Evolutionary conservation across 37 sponge, comb jelly and placozoan genomes (phyloP).

Genomic region (Halichondria panicea): DNA sequence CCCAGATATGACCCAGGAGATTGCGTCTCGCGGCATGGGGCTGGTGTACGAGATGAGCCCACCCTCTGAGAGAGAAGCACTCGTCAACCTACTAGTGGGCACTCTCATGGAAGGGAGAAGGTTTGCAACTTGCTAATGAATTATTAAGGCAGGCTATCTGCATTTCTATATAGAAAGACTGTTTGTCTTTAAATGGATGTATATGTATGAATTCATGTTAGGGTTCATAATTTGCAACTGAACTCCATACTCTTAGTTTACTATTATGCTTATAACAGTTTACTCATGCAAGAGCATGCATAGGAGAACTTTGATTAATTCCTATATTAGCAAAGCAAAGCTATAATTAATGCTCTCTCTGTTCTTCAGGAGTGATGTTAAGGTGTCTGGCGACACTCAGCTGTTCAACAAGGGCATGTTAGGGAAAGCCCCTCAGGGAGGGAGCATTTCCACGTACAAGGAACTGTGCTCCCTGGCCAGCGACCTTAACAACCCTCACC

Average conservation of each 20-base stretch:
- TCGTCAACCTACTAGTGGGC: constrained; percentile 53
- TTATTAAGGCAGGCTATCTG: too few species aligned
- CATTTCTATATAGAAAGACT: too few species aligned
- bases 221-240: too few species aligned
- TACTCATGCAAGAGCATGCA: too few species aligned
- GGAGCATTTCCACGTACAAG: constrained; percentile 79
- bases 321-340: background rate
- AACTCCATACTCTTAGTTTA: too few species aligned
- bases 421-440: constrained; percentile 67
- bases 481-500: constrained; percentile 90
- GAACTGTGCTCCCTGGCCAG: constrained; percentile 92
- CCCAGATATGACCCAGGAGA: constrained; percentile 74
- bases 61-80: constrained; percentile 14
- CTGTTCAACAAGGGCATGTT: constrained; percentile 64
- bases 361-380: background rate
- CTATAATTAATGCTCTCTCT: background rate
- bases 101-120: constrained; percentile 71
- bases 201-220: too few species aligned
- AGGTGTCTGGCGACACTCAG: constrained; percentile 52
- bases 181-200: too few species aligned
- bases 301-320: too few species aligned
- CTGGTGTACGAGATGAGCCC: constrained; percentile 68
- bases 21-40: constrained; percentile 74
- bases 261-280: too few species aligned
- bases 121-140: too few species aligned